Base-by-base conservation (phyloP, 2,113 vertebrate genomes). In the Erythrocercus mccallii region DNA sequence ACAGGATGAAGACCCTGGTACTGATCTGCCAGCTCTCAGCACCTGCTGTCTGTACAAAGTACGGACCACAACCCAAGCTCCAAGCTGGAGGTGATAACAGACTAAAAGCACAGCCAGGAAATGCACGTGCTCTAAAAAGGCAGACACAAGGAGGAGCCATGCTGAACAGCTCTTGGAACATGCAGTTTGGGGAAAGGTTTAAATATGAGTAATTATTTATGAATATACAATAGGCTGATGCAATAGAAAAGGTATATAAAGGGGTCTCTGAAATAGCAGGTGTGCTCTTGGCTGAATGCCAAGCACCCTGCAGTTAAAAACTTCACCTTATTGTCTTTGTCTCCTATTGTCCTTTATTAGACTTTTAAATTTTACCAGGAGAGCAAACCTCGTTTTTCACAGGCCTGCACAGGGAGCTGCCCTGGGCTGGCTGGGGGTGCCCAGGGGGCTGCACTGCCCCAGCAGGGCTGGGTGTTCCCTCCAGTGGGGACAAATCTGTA, bases 381-480 rank as follows among this genome's bases (percentile, higher is more conserved):
- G 54, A 33, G 54, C 33, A 31, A 56, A 33, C 19, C 54, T 56
- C 8, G 20, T n/a, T 56, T 56, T 14, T 14, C 54, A 21, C 33
- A n/a, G 54, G 33, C 2, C 23, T 22, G 35, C 13, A 0, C 9
- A 1, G 4, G 33, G 40, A 27, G 35, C 33, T 33, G 24, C 31
- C 40, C 20, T 10, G 11, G 7, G 8, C 33, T 44, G 73, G 3
- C 30, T 22, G 10, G 0, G 5, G 15, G 18, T 19, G 3, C 1
- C 10, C 10, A 12, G 56, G 47, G 16, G 15, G 23, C 37, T 35
- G 4, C 21, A 0, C 5, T 53, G 68, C 17, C 20, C 51, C 31
- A 3, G 15, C 10, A 3, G 23, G 35, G 2, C 17, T 42, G 31
- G 2, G 0, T 5, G 0, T 47, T 51, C 20, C 54, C 48, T 23